These are phyloP conservation scores for Genyomyrus donnyi DNA, from an alignment of 2,113 vertebrate species.

Conservation along the genomic window DNA sequence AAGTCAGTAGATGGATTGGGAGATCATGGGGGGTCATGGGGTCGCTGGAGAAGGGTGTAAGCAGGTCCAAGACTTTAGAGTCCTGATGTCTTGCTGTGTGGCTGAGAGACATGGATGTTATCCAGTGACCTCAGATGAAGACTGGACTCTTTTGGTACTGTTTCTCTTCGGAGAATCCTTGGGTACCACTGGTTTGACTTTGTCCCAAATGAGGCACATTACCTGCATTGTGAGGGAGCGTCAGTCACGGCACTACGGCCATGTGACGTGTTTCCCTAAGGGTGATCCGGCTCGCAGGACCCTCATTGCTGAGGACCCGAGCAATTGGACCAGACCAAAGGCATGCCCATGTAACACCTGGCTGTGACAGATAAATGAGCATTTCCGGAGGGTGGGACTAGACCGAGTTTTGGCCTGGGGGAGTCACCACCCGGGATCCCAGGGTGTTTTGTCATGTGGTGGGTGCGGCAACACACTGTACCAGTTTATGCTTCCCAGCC, in stretches of 20 bases:
- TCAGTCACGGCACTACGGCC: neutral
- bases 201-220: neutral
- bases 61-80: neutral
- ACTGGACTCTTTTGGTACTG: neutral
- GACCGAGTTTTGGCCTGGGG: neutral
- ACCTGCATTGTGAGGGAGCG: neutral
- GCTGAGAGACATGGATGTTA: neutral
- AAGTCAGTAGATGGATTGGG: neutral
- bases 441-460: neutral
- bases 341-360: neutral
- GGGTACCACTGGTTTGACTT: neutral
- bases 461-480: too few species aligned
- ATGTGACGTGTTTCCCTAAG: neutral
- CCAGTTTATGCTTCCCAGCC: neutral
- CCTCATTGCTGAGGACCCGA: neutral
- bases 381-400: neutral
- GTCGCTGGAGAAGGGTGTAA: neutral
- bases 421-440: neutral
- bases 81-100: neutral
- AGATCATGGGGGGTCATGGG: neutral
- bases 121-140: neutral
- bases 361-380: neutral
- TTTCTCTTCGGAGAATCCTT: neutral
- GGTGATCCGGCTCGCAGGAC: neutral
- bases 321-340: neutral